Evolutionary conservation across 2,888 invertebrate genomes (phyloP).

Genomic region (Muscina levida): DNA sequence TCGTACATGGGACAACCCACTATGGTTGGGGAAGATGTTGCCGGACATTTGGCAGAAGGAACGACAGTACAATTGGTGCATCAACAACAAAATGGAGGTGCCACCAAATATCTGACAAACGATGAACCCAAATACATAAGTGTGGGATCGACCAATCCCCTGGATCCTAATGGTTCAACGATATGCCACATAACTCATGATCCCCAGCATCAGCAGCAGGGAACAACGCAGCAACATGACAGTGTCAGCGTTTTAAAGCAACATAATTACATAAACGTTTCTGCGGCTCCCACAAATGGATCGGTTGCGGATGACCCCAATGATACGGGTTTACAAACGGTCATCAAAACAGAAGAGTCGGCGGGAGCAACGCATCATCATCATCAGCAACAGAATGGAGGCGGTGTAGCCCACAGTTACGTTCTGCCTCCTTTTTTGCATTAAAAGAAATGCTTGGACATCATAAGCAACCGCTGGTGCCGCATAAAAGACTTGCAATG

Average conservation of each 20-base stretch:
- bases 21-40: constrained; percentile 65
- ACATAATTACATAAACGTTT: constrained; percentile 65
- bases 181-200: constrained; percentile 75
- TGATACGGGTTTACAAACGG: constrained; percentile 74
- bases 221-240: constrained; percentile 68
- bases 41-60: constrained; percentile 64
- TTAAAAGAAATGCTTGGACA: constrained; percentile 80
- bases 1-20: constrained; percentile 81
- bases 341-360: constrained; percentile 79
- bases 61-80: constrained; percentile 68
- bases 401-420: constrained; percentile 78
- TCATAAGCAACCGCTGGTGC: constrained; percentile 70
- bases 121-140: constrained; percentile 79
- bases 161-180: constrained; percentile 73
- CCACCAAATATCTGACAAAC: constrained; percentile 77
- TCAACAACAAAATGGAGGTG: constrained; percentile 71
- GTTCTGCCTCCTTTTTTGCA: constrained; percentile 80
- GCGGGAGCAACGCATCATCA: constrained; percentile 70
- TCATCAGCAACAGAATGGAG: constrained; percentile 69
- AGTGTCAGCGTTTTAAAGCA: constrained; percentile 64
- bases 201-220: constrained; percentile 67
- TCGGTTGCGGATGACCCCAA: constrained; percentile 72
- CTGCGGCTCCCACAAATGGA: constrained; percentile 52
- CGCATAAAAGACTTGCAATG: constrained; percentile 67
- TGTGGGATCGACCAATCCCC: constrained; percentile 69